Conservation (phyloP, 2,797 vertebrate species). For the Dallia pectoralis region DNA sequence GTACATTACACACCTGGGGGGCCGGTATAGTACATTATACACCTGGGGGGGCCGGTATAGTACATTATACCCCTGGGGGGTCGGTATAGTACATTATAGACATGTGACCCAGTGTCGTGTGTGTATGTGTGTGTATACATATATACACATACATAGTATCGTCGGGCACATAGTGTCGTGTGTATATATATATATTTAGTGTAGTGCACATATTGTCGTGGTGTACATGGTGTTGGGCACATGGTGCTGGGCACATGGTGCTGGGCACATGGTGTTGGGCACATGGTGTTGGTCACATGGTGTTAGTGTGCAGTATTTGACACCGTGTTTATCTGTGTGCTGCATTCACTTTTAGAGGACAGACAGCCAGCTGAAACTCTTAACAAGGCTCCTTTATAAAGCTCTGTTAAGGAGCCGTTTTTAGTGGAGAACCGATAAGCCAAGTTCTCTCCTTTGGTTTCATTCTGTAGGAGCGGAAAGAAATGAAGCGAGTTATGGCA, state of each 20-base stretch:
- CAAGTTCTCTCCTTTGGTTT: conserved; percentile 37
- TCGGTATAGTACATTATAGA: too few species aligned
- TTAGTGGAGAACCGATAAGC: conserved; percentile 15
- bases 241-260: neutral
- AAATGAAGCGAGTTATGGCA: conserved; percentile 61
- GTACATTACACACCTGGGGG: too few species aligned
- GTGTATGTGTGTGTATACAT: too few species aligned
- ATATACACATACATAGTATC: too few species aligned
- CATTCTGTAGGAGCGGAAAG: conserved; percentile 60
- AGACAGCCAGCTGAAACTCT: conserved; percentile 29
- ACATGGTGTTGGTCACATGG: neutral
- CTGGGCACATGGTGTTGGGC: neutral
- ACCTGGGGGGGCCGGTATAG: too few species aligned
- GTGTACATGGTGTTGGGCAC: too few species aligned
- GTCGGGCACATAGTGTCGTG: too few species aligned
- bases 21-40: too few species aligned
- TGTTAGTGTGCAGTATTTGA: conserved; percentile 1
- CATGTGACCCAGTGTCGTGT: too few species aligned
- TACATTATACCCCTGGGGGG: too few species aligned
- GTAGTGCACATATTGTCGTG: too few species aligned
- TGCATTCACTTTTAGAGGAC: conserved; percentile 10
- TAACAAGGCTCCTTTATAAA: conserved; percentile 66
- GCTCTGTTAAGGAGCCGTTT: conserved; percentile 59
- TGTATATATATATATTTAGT: too few species aligned
- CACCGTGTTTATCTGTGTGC: conserved; percentile 38